These are phyloP conservation scores for Geopemphigus sp. DNA, from an alignment of 1,140 invertebrate genomes.

Conservation along the genomic window DNA sequence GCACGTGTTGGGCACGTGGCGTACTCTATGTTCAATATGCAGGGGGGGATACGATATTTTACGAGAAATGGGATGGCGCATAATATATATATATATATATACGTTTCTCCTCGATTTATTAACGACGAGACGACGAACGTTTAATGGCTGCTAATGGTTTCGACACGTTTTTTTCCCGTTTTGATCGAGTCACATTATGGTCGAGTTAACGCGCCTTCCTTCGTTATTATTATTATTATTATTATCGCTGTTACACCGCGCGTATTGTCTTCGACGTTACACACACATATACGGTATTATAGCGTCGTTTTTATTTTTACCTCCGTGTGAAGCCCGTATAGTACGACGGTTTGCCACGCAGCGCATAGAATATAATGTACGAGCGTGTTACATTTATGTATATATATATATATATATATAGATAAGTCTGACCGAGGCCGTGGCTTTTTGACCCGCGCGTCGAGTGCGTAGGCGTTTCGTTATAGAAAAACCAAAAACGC, in stretches of 20 bases:
- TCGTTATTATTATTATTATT: not conserved
- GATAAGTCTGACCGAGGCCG: slow-evolving; percentile 25
- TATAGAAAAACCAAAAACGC: not conserved
- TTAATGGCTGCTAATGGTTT: slow-evolving; percentile 6
- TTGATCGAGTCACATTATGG: slow-evolving; percentile 15
- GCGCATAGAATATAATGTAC: too few relatives aligned
- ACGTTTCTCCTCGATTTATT: too few relatives aligned
- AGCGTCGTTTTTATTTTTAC: not conserved
- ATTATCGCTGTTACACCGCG: too few relatives aligned
- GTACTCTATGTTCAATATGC: too few relatives aligned
- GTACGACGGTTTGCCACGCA: not conserved
- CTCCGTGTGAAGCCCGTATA: not conserved
- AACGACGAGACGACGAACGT: not conserved
- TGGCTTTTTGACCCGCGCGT: slow-evolving; percentile 22
- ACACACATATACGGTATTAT: too few relatives aligned
- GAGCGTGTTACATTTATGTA: not conserved
- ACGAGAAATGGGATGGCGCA: not conserved
- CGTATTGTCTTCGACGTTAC: not conserved
- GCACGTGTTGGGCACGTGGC: not conserved
- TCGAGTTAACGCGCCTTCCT: slow-evolving; percentile 2
- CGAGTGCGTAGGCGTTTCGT: slow-evolving; percentile 19
- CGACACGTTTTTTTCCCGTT: slow-evolving; percentile 10
- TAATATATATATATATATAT: too few relatives aligned
- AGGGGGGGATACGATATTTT: too few relatives aligned
- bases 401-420: not conserved